Evolutionary conservation across 2,888 invertebrate species (phyloP), one percentile per base, ranked within the genome.

Genomic region (Plemyria rubiginata): DNA sequence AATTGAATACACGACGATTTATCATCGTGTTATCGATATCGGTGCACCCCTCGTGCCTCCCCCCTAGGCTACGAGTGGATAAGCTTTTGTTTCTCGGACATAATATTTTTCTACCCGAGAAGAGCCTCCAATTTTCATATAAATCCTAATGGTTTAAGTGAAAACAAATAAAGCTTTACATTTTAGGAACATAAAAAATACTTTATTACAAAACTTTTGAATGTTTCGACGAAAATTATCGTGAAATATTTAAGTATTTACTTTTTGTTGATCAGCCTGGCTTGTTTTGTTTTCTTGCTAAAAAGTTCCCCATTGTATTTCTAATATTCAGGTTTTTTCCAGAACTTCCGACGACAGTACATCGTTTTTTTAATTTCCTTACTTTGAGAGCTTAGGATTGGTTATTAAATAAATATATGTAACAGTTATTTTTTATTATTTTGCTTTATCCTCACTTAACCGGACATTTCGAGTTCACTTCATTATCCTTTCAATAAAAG

Each of bases 61-160:
- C 61, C 66, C 65, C 40, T 53, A 12, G 60, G 55, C 62, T 55
- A 60, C 64, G 60, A 63, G 62, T 65, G 59, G 67, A 66, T 70
- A 68, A 70, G 71, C 63, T 66, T 56, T 66, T 69, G 69, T 66
- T 64, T 63, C 65, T 67, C 59, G 70, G 71, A 71, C 71, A 71
- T 69, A 68, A 71, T 71, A 71, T 71, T 70, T 71, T 70, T 69
- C 66, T 65, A 67, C 62, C 66, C 65, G 54, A 64, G 65, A 67
- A 69, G 62, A 60, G 62, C 54, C 61, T 68, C 66, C 70, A 71
- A 71, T 71, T 71, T 70, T 68, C 66, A 70, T 67, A 68, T 68
- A 71, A 71, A 70, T 71, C 71, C 71, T 71, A 68, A 71, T 70
- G 67, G 66, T 60, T 65, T 66, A 68, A 71, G 68, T 71, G 66